Base-by-base conservation (phyloP, 1,140 invertebrate species). In the Choristoneura fumiferana region DNA sequence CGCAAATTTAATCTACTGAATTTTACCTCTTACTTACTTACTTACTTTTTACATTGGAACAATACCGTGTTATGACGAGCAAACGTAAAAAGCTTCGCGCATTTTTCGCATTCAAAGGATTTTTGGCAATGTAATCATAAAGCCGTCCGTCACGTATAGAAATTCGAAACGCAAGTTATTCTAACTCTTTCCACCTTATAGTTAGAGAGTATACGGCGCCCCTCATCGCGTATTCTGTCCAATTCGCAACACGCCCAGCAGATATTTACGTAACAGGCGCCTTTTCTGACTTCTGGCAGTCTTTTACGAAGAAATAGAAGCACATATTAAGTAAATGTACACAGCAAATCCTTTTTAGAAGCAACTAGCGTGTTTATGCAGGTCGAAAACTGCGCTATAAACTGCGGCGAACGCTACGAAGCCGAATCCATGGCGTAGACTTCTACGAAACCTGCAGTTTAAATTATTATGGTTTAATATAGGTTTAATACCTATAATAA, bases 211-310 rank as follows among this genome's bases (percentile, higher is more conserved):
- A n/a, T n/a, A 81, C 73, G 71, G 73, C 54, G 12, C 80, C 76
- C 80, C 85, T 86, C 79, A 84, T 86, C 80, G 73, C 71, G 76
- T 88, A 88, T 86, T 86, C 85, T 73, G 76, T 78, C 78, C 83
- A 75, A 86, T 86, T 85, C 85, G 74, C 80, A 81, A 86, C 81
- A 85, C 85, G 78, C 83, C 83, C 75, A 76, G 72, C 73, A 79
- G 76, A 81, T 86, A 84, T 88, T 86, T 86, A 85, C 81, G 81
- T 85, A 85, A 84, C 80, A 86, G 75, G 76, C 83, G 80, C 70
- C 78, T 78, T 69, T 72, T 69, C 77, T 81, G 76, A 79, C 78
- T 84, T 70, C 76, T 84, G 78, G 76, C 79, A 77, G 69, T 75
- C 66, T 74, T 68, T 71, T 66, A 57, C 60, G 54, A 58, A 59